These are phyloP conservation scores for Amphiprion clarkii DNA, from an alignment of 2,797 vertebrate species.

Conservation along the genomic window DNA sequence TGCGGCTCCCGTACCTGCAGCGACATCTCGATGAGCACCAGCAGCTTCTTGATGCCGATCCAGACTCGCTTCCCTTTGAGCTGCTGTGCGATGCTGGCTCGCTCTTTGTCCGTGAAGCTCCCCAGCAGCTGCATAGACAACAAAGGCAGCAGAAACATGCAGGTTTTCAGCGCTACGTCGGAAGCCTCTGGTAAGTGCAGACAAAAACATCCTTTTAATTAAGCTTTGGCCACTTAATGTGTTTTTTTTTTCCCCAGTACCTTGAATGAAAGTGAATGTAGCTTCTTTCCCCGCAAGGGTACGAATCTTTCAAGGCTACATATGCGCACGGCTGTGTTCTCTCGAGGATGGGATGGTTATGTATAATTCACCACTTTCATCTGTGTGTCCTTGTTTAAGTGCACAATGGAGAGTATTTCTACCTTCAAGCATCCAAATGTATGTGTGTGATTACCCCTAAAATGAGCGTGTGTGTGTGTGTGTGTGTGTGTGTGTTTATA, in stretches of 20 bases:
- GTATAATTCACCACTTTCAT: slow-evolving; percentile 1
- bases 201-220: not conserved
- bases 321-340: not conserved
- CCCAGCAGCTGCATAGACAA: slow-evolving; percentile 89
- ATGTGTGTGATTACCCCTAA: not conserved
- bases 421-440: not conserved
- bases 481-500: slow-evolving; percentile 57
- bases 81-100: slow-evolving; percentile 90
- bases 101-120: slow-evolving; percentile 94
- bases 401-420: not conserved
- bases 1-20: slow-evolving; percentile 87
- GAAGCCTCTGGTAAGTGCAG: not conserved
- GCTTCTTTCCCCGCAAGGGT: not conserved
- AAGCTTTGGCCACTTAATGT: not conserved
- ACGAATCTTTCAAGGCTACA: not conserved
- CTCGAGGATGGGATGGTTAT: not conserved
- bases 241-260: not conserved
- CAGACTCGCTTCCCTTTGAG: slow-evolving; percentile 93
- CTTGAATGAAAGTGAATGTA: not conserved
- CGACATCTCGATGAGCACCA: slow-evolving; percentile 98
- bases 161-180: not conserved
- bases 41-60: slow-evolving; percentile 98
- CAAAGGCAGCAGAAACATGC: not conserved
- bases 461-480: not conserved
- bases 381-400: not conserved